phyloP scores from a whole-genome alignment of 2,797 vertebrate genomes.

The Melanotaenia nigrans region DNA sequence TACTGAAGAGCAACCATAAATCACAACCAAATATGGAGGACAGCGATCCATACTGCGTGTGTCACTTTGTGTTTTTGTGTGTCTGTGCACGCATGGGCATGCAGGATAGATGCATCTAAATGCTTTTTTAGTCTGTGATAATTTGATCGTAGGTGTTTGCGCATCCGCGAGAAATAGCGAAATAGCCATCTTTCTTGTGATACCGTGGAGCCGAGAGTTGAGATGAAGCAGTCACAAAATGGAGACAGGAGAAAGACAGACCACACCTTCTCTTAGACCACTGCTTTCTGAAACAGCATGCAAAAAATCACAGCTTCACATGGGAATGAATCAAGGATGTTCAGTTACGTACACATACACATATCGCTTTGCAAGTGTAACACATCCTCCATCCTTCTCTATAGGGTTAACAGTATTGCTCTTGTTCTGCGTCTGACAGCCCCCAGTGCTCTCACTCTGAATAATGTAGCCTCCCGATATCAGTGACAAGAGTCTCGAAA shows the following conservation, averaged over 20 bases:
- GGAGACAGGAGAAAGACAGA: conserved; percentile 42
- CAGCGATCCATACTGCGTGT: conserved; percentile 65
- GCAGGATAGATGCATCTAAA: conserved; percentile 1
- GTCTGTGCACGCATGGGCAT: neutral
- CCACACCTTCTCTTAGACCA: conserved; percentile 57
- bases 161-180: conserved; percentile 28
- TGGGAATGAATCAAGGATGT: neutral
- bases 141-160: conserved; percentile 28
- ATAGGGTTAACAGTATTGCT: conserved; percentile 62
- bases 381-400: conserved; percentile 39
- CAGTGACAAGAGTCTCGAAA: conserved; percentile 80
- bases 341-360: neutral
- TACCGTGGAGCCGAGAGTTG: conserved; percentile 30
- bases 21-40: conserved; percentile 81
- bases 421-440: conserved; percentile 64
- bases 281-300: neutral
- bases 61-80: conserved; percentile 10
- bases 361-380: conserved; percentile 21
- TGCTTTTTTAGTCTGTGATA: conserved; percentile 17
- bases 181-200: conserved; percentile 17
- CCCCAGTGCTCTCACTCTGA: conserved; percentile 73
- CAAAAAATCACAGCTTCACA: neutral
- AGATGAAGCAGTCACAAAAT: conserved; percentile 52
- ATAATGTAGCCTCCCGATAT: conserved; percentile 80
- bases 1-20: conserved; percentile 87